Evolutionary conservation across 1,140 invertebrate species (phyloP), one percentile per base, ranked within the genome.

Genomic region (Drosophila santomea): DNA sequence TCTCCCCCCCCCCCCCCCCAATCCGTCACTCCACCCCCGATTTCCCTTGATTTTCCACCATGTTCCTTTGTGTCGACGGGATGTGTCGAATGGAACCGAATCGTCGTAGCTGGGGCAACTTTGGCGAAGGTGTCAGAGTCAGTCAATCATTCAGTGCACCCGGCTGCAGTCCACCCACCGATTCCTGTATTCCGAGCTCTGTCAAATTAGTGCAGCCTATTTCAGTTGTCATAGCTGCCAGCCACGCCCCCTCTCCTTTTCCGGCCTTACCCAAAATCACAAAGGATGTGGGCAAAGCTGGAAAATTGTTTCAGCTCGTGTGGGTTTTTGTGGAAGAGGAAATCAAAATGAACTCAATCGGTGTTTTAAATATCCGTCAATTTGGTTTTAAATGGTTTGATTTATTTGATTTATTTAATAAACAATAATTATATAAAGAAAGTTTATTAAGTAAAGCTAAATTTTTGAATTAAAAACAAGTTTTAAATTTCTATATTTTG

Each of bases 201-300:
- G 60, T 80, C 75, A 84, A 83, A 83, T 83, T 69, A 75, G 58
- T 67, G 78, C 78, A 59, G 69, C 61, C 45, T 64, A 60, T 48
- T 72, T 47, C 64, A 56, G 32, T 41, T 62, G 57, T 56, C 72
- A 52, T 12, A 12, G 28, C 28, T 51, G 3, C 15, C 2, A 20
- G 55, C 15, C 39, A 45, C 55, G 25, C 59, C 48, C 36, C 14
- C 8, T 32, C 2, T 2, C 39, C 38, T 12, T 5, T 39, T 12
- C 38, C 55, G 25, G 14, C 39, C 55, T 20, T 20, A 1, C 10
- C 32, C 32, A 2, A 32, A 32, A 14, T 7, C 7, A 35, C 12
- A 39, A 8, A 56, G 14, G 11, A 6, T 58, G 20, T 17, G 23
- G 14, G 23, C 7, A 57, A 15, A 35, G 14, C 57, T 1, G 14